Conservation (phyloP, 2,797 vertebrate genomes). For the Pantherophis vulpinus region DNA sequence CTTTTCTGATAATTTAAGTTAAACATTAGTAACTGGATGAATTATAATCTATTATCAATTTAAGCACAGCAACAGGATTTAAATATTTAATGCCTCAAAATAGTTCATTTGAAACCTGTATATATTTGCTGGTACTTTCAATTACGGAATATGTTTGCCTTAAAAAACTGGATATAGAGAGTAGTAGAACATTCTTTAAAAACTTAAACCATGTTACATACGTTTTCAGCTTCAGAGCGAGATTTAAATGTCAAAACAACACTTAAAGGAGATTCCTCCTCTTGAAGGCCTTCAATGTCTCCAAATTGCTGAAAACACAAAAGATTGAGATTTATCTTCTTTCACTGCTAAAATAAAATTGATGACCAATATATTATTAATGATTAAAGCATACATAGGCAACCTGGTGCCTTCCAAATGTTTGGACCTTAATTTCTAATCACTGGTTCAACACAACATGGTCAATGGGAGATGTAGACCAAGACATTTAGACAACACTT, state of each 20-base stretch:
- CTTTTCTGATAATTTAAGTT: background rate
- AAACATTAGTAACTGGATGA: background rate
- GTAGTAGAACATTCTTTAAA: background rate
- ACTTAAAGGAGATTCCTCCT: conserved; percentile 82
- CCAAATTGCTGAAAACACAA: conserved; percentile 81
- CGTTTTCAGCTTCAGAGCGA: conserved; percentile 87
- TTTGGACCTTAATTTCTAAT: background rate
- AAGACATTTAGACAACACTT: background rate
- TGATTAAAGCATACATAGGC: background rate
- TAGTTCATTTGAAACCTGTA: fast-evolving
- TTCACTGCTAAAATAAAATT: background rate
- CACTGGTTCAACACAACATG: background rate
- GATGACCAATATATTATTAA: background rate
- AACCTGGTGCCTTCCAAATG: background rate
- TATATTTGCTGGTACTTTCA: background rate
- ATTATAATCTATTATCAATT: fast-evolving
- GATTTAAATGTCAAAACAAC: conserved; percentile 88
- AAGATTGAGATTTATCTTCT: background rate
- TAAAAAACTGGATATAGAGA: background rate
- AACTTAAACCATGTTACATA: conserved; percentile 65
- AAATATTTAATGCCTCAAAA: background rate
- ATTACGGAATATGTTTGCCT: background rate
- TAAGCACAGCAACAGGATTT: background rate
- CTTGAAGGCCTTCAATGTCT: conserved; percentile 85
- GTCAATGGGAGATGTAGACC: background rate